Evolutionary conservation across 2,113 vertebrate species (phyloP).

Genomic region (Gopherus evgoodei): DNA sequence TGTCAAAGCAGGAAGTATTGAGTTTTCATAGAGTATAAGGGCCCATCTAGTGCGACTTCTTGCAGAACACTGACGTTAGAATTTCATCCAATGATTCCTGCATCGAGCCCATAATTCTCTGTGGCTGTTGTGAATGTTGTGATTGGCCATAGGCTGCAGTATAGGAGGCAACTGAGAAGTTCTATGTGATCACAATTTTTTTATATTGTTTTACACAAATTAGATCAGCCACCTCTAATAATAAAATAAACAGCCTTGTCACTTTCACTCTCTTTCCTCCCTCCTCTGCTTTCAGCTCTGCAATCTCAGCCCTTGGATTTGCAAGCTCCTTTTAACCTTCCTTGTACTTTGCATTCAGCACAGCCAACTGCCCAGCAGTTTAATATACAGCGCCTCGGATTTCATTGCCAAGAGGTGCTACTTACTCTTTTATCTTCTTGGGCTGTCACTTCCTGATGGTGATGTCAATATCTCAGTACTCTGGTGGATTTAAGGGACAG

Average conservation of each 20-base stretch:
- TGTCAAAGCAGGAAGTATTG: not conserved
- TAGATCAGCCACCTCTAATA: not conserved
- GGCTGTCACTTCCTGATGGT: not conserved
- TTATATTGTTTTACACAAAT: not conserved
- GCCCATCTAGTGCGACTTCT: not conserved
- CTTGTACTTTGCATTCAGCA: accelerated
- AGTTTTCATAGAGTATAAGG: not conserved
- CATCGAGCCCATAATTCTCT: not conserved
- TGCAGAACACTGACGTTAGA: not conserved
- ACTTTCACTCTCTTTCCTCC: not conserved
- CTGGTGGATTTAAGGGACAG: constrained; percentile 3
- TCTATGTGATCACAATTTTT: not conserved
- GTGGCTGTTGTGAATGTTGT: not conserved
- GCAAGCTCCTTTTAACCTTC: not conserved
- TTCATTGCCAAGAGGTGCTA: not conserved
- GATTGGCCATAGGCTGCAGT: not conserved
- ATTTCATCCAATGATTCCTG: not conserved
- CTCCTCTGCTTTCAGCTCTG: not conserved
- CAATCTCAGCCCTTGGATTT: not conserved
- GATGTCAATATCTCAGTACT: not conserved
- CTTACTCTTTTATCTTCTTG: not conserved
- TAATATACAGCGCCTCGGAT: not conserved
- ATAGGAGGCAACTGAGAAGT: not conserved
- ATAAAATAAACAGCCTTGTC: not conserved
- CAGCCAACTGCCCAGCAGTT: not conserved